These are phyloP conservation scores for Epinephelus awoara DNA, from an alignment of 2,797 vertebrate species.

Conservation along the genomic window DNA sequence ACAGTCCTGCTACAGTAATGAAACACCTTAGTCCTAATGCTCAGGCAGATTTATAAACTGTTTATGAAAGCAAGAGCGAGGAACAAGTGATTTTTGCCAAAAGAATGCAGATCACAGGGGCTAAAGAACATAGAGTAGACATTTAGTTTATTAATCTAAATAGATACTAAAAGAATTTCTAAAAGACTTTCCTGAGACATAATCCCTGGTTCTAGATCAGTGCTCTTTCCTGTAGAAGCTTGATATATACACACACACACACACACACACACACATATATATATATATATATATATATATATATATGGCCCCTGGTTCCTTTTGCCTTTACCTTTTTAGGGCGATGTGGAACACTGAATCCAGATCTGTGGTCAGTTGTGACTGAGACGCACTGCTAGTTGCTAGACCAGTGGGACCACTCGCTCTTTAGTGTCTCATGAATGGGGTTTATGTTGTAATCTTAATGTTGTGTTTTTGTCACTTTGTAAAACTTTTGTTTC, in stretches of 20 bases:
- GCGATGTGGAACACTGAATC: conserved; percentile 25
- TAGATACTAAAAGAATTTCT: conserved; percentile 1
- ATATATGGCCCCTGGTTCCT: conserved; percentile 10
- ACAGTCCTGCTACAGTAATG: not conserved
- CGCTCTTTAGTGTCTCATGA: conserved; percentile 41
- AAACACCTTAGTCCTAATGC: not conserved
- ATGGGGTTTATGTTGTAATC: conserved; percentile 46
- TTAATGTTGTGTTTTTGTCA: conserved; percentile 45
- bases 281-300: not conserved
- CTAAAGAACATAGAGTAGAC: conserved; percentile 6
- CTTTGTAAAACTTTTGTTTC: conserved; percentile 9
- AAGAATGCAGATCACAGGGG: conserved; percentile 16
- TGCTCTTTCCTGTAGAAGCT: conserved; percentile 26
- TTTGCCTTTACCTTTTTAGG: conserved; percentile 8
- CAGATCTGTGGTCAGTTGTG: conserved; percentile 27
- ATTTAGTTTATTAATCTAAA: conserved; percentile 18
- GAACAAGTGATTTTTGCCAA: conserved; percentile 24
- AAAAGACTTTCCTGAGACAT: conserved; percentile 19
- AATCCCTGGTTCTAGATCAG: conserved; percentile 23
- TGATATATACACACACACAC: not conserved
- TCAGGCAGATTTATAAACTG: not conserved
- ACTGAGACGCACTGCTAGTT: conserved; percentile 23
- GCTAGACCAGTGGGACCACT: conserved; percentile 46
- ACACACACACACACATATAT: not conserved
- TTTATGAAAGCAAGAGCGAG: conserved; percentile 4